Base-by-base conservation (phyloP, 1,140 invertebrate genomes). In the Hylyphantes graminicola region DNA sequence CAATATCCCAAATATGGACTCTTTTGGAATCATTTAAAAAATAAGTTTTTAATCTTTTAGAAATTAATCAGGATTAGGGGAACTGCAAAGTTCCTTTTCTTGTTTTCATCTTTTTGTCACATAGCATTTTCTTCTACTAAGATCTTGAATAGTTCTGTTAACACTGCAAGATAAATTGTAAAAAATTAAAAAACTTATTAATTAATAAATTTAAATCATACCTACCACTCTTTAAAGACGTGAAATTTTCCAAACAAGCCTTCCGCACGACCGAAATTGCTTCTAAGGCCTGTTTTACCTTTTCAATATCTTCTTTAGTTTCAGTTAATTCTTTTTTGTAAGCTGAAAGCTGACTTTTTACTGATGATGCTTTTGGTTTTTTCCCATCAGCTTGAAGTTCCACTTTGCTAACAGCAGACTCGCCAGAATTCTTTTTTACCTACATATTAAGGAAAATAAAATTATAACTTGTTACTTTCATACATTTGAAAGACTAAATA, bases 271-370 rank as follows among this genome's bases (percentile, higher is more conserved):
- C 50, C 19, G 67, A n/a, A 70, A 70, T 53, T 19, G 17, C 48
- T 4, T 70, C 50, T 8, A 74, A 35, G 15, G 54, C 72, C 35
- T 59, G 17, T 21, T 74, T 57, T 8, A 74, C 12, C 35, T 17
- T 10, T 21, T 57, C 53, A 55, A 74, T 59, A 35, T 74, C 72
- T 59, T 57, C 17, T 8, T 35, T 74, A 51, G 72, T 74, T 13
- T 74, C 35, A 57, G 55, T 57, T 57, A 74, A 74, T 15, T 74
- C 72, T 59, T 74, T 74, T 74, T 74, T 74, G 35, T 59, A 74
- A 12, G 51, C 13, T 19, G 72, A 12, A 21, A 74, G n/a, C 11
- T 74, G 72, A 11, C 13, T 55, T 35, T 74, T 74, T 17, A 74
- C 72, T 51, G 35, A 57, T 0, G 72, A 55, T 57, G 48, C 53